Evolutionary conservation across 2,113 vertebrate genomes (phyloP).

Genomic region (Cavia porcellus): DNA sequence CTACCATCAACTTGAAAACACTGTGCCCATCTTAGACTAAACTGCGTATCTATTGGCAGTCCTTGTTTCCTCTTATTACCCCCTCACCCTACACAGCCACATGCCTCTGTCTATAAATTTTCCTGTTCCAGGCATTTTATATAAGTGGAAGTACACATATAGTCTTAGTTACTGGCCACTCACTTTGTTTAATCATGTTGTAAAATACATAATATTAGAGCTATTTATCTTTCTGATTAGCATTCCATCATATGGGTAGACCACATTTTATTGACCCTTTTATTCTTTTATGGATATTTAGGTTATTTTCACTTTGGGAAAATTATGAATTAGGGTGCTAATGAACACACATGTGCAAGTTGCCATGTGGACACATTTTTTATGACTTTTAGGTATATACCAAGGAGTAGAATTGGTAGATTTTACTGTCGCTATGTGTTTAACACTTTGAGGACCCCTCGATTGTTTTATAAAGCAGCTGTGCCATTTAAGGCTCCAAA

Average conservation of each 20-base stretch:
- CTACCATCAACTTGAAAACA: background rate
- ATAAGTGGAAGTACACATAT: background rate
- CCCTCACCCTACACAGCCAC: background rate
- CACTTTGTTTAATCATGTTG: background rate
- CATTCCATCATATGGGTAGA: background rate
- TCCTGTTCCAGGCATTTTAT: background rate
- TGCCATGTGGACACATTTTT: background rate
- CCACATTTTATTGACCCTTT: background rate
- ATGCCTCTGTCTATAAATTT: background rate
- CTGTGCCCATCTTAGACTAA: background rate
- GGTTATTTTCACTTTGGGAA: background rate
- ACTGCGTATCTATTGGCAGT: background rate
- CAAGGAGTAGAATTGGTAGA: background rate
- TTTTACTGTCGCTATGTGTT: background rate
- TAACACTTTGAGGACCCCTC: background rate
- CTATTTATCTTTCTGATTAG: background rate
- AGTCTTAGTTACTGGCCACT: background rate
- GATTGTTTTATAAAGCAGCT: background rate
- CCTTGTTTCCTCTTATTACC: background rate
- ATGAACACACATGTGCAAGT: background rate
- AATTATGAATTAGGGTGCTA: background rate
- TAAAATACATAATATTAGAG: background rate
- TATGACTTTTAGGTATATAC: background rate
- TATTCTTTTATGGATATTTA: background rate
- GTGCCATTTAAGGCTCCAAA: background rate